Conservation (phyloP, 1,140 invertebrate genomes). For the Wiebesia pumilae region DNA sequence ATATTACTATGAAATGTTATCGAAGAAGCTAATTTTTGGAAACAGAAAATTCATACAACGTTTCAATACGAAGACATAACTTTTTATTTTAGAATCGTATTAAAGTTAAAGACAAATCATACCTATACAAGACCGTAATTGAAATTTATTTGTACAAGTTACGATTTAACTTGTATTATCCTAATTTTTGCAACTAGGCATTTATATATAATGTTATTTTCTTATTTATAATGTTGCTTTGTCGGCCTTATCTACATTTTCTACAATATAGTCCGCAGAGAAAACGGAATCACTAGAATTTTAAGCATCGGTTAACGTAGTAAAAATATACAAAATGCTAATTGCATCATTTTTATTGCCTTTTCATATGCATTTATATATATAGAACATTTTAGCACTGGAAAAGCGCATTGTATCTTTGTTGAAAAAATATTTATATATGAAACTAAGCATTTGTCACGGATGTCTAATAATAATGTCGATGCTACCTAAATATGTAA, state of each 20-base stretch:
- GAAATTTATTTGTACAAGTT: no score
- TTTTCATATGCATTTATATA: not conserved
- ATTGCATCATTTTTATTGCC: not conserved
- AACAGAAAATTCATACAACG: no score
- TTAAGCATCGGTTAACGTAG: not conserved
- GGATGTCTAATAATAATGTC: constrained; percentile 6
- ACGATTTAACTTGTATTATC: no score
- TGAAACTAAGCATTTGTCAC: not conserved
- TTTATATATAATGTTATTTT: no score
- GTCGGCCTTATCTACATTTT: not conserved
- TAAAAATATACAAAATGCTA: not conserved
- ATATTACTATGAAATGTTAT: not conserved
- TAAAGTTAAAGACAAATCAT: no score
- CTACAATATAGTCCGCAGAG: not conserved
- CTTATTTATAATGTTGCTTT: constrained; percentile 11
- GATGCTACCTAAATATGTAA: not conserved
- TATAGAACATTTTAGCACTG: not conserved
- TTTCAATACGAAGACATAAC: no score
- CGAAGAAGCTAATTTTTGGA: no score
- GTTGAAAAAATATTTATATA: not conserved
- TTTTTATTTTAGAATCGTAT: no score
- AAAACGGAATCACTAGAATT: not conserved
- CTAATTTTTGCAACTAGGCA: no score
- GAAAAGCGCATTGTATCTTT: not conserved
- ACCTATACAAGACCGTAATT: no score